Base-by-base conservation (phyloP, 2,113 vertebrate species). In the Bujurquina vittata region DNA sequence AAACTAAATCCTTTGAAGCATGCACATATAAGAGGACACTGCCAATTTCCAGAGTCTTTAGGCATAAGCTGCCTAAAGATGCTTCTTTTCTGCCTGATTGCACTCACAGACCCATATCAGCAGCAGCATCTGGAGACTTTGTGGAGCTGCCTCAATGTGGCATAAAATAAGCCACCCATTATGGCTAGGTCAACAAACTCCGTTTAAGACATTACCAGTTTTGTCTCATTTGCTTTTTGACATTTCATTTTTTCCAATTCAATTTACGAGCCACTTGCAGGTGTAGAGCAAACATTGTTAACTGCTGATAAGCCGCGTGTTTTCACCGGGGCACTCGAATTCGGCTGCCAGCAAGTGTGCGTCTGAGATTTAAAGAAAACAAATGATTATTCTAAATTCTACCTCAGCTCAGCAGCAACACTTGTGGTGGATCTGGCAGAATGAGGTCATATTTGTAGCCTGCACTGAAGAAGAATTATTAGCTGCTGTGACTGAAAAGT, bases 381-480 rank as follows among this genome's bases (percentile, higher is more conserved):
- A 20, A 35, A 20, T 46, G 4, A 43, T 43, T 43, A 20, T 79
- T 20, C 43, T 72, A n/a, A 31, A 74, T 74, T 75, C 9, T 14
- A 76, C 31, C 40, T 84, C 57, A 15, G 49, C 72, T 85, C 33
- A 87, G 75, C 79, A 63, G 40, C 33, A 73, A 1, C 20, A n/a
- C 52, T 79, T 17, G 77, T 60, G 49, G 63, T 59, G 29, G 65
- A 58, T 52, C 23, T 90, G 87, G 81, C 89, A 88, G 87, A 91
- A 91, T 91, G 84, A 85, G 89, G 87, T 88, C 81, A 78, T 35
- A 29, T 67, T 40, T 46, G 60, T 81, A 29, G 37, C 67, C 81
- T 4, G 26, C n/a, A 69, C 26, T 26, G 61, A 76, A n/a, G 75
- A 57, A 73, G 57, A 74, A 54, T 15, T 67, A 88, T 78, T 65